These are phyloP conservation scores for Luehdorfia chinensis DNA, from an alignment of 1,140 invertebrate genomes.

Conservation along the genomic window DNA sequence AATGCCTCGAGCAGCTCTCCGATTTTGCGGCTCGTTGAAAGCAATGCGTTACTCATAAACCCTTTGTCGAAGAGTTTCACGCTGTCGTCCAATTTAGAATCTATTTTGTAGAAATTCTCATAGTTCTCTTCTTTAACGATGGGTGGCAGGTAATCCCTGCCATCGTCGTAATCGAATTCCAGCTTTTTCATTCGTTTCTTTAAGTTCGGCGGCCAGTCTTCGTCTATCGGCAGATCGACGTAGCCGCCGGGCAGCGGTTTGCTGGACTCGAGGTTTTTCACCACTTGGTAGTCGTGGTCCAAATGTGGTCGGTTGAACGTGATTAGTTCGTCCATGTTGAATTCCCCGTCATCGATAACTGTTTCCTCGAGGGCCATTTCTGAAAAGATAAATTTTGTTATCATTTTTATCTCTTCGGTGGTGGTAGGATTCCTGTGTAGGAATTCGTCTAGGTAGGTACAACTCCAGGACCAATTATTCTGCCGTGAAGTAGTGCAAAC, in stretches of 20 bases:
- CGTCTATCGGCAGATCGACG: slow-evolving; percentile 71
- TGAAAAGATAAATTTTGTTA: slow-evolving; percentile 25
- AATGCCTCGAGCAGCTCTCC: slow-evolving; percentile 51
- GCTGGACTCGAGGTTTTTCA: slow-evolving; percentile 41
- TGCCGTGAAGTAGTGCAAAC: too few relatives aligned
- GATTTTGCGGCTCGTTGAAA: slow-evolving; percentile 52
- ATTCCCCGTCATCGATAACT: slow-evolving; percentile 67
- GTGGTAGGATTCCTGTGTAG: too few relatives aligned
- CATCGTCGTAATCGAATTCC: slow-evolving; percentile 66
- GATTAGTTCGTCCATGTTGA: slow-evolving; percentile 71
- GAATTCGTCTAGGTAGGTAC: too few relatives aligned
- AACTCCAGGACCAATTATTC: too few relatives aligned
- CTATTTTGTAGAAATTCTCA: slow-evolving; percentile 43
- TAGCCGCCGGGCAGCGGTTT: slow-evolving; percentile 51
- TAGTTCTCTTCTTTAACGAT: slow-evolving; percentile 67
- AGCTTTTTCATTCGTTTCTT: slow-evolving; percentile 68
- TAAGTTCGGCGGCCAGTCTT: slow-evolving; percentile 62
- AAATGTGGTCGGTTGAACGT: slow-evolving; percentile 65
- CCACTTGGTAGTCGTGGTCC: slow-evolving; percentile 72
- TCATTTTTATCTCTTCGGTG: too few relatives aligned
- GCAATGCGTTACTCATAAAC: slow-evolving; percentile 48
- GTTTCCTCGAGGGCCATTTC: slow-evolving; percentile 64
- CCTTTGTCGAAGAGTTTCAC: slow-evolving; percentile 31
- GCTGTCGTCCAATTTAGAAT: slow-evolving; percentile 33
- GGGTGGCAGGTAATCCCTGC: slow-evolving; percentile 55